Conservation (phyloP, 2,797 vertebrate genomes). For the Pelodytes ibericus region DNA sequence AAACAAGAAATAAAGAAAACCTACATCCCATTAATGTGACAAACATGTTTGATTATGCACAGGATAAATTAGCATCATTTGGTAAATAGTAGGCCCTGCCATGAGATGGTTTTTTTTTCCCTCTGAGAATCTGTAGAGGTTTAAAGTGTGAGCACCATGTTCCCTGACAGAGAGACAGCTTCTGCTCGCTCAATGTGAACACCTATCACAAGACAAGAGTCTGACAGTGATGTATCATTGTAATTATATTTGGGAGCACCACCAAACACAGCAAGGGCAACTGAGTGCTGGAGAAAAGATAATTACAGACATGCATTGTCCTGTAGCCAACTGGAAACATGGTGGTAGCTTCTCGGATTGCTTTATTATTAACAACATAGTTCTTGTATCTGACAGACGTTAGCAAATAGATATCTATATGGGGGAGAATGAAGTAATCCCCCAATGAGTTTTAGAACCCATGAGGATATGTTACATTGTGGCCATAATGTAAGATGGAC, state of each 20-base stretch:
- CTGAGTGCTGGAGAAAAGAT: conserved; percentile 36
- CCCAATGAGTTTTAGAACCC: background rate
- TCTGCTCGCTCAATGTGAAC: conserved; percentile 29
- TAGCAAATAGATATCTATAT: conserved; percentile 3
- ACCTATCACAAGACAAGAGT: conserved; percentile 31
- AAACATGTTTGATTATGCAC: too few species aligned
- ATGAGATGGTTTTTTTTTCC: background rate
- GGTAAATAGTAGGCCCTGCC: background rate
- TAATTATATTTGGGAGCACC: conserved; percentile 49
- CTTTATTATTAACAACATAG: conserved; percentile 13
- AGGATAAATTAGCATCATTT: background rate
- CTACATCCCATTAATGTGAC: too few species aligned
- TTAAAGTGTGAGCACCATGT: conserved; percentile 12
- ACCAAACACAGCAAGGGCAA: conserved; percentile 26
- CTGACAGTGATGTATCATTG: conserved; percentile 53
- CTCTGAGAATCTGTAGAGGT: background rate
- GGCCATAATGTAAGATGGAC: background rate
- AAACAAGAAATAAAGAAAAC: too few species aligned
- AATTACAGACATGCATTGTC: conserved; percentile 37
- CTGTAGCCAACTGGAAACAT: conserved; percentile 31
- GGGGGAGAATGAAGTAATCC: background rate
- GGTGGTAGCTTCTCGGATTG: conserved; percentile 7
- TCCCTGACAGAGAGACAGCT: conserved; percentile 33
- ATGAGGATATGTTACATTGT: background rate
- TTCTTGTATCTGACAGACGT: conserved; percentile 14